Base-by-base conservation (phyloP, 2,888 invertebrate species). In the Epistrophella euchroma region DNA sequence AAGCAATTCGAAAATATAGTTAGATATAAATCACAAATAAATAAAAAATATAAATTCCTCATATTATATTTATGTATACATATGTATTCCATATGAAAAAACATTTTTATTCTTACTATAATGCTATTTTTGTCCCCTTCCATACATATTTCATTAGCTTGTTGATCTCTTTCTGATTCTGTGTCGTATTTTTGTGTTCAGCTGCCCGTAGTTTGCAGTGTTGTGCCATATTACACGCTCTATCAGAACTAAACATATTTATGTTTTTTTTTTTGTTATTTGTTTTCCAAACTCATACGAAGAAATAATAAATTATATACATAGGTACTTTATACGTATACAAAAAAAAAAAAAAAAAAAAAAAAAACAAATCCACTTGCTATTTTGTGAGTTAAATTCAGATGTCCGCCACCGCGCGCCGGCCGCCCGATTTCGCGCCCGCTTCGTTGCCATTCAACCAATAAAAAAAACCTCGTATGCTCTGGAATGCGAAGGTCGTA, bases 401-500 rank as follows among this genome's bases (percentile, higher is more conserved):
- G 74, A 70, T 86, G 82, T 78, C 82, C 56, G 74, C 74, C 60
- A 56, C 68, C 60, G 28, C 66, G 4, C 64, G 32, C 43, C 70
- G 45, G 32, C 35, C 66, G 32, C 47, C 66, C 19, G 47, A 40
- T 40, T 40, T 73, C 70, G 76, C 73, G 77, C 56, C 74, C 74
- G 77, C 62, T 62, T 56, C 28, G 74, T 45, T 70, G 78, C 62
- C 68, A 72, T 77, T 73, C 77, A 78, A 78, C 73, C 82, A 86
- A 82, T 86, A 82, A 86, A 68, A 68, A 86, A 86, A 86, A 81
- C 86, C 82, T 86, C 86, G 86, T 86, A 86, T 86, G 86, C 86
- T 82, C 86, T 86, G 86, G 86, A 86, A 86, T 86, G 86, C 82
- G 86, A 86, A 86, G 86, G 86, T 86, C 86, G 82, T 73, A 71